Conservation (phyloP, 2,888 invertebrate genomes). For the Nowickia ferox region DNA sequence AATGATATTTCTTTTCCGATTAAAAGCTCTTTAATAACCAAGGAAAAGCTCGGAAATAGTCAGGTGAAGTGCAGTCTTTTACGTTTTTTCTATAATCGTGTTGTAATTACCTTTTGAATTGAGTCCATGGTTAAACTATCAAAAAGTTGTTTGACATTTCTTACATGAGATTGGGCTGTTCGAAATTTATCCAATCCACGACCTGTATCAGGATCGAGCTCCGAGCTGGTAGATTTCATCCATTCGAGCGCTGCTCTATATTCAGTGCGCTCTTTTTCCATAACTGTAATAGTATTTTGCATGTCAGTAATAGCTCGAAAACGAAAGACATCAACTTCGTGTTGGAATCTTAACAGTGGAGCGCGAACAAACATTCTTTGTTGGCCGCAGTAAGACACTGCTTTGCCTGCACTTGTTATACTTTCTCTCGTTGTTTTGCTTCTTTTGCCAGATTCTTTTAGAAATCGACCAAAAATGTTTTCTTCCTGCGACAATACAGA, state of each 20-base stretch:
- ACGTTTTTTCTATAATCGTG: no score
- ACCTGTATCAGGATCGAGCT: slow-evolving; percentile 98
- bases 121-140: slow-evolving; percentile 97
- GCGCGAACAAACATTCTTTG: slow-evolving; percentile 94
- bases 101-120: slow-evolving; percentile 97
- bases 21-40: no score
- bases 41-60: no score
- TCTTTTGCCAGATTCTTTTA: slow-evolving; percentile 95
- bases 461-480: slow-evolving; percentile 95
- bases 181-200: slow-evolving; percentile 97
- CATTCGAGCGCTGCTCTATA: slow-evolving; percentile 97
- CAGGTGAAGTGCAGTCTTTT: no score
- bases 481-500: slow-evolving; percentile 97
- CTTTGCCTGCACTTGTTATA: slow-evolving; percentile 92
- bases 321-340: slow-evolving; percentile 98
- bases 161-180: slow-evolving; percentile 92
- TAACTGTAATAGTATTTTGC: slow-evolving; percentile 91
- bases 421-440: slow-evolving; percentile 93
- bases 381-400: slow-evolving; percentile 94
- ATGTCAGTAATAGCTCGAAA: slow-evolving; percentile 90
- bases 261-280: slow-evolving; percentile 97
- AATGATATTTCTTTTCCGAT: no score
- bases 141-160: slow-evolving; percentile 92
- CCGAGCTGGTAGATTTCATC: slow-evolving; percentile 99
- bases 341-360: slow-evolving; percentile 94